Evolutionary conservation across 2,113 vertebrate species (phyloP).

Genomic region (Martes martes): DNA sequence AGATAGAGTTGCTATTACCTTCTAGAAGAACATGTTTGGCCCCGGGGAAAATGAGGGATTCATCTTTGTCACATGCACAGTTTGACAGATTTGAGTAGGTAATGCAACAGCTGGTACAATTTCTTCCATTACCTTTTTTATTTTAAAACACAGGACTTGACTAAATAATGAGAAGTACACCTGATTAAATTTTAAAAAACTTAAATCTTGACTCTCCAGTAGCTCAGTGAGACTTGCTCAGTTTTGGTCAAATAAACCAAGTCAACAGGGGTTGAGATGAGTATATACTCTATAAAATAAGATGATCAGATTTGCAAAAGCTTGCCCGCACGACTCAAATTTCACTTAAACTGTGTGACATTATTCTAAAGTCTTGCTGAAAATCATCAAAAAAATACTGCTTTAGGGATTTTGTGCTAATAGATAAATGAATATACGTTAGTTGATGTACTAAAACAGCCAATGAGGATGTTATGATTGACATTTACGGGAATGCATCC

Average conservation of each 20-base stretch:
- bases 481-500: slow-evolving; percentile 33
- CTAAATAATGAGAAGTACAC: background rate
- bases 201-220: background rate
- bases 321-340: background rate
- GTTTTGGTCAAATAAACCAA: background rate
- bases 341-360: background rate
- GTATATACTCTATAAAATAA: background rate
- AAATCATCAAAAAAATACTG: background rate
- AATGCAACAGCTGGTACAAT: background rate
- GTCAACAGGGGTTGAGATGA: background rate
- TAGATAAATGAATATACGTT: background rate
- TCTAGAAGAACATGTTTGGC: background rate
- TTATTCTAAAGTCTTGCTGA: background rate
- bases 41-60: too few relatives aligned
- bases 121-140: slow-evolving; percentile 7
- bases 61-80: background rate
- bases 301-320: background rate
- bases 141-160: background rate
- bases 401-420: slow-evolving; percentile 29
- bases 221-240: background rate
- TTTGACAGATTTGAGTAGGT: background rate
- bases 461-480: slow-evolving; percentile 54
- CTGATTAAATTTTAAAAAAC: background rate
- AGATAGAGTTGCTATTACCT: background rate
- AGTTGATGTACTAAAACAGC: background rate